These are phyloP conservation scores for Candidula unifasciata DNA, from an alignment of 2,888 invertebrate genomes.

Conservation along the genomic window DNA sequence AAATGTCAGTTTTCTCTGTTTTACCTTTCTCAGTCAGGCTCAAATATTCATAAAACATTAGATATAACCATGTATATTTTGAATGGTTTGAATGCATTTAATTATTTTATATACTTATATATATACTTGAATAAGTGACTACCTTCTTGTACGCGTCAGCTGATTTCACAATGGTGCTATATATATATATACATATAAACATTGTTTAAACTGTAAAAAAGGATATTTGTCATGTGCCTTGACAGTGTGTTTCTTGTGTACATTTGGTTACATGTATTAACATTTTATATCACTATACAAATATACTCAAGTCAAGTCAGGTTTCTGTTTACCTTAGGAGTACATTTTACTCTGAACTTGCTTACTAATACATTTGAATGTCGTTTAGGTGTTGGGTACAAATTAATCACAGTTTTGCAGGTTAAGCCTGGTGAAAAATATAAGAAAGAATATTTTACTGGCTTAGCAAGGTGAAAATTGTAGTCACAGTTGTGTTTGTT, in stretches of 20 bases:
- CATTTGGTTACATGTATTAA: conserved; percentile 8
- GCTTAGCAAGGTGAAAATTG: too few species aligned
- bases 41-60: neutral
- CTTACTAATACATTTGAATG: neutral
- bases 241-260: neutral
- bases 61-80: conserved; percentile 3
- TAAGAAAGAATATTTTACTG: too few species aligned
- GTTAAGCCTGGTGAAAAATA: too few species aligned
- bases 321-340: neutral
- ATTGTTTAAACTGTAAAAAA: neutral
- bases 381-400: neutral
- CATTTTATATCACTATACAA: conserved; percentile 8
- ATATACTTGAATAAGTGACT: conserved; percentile 12
- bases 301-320: neutral
- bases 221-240: too few species aligned
- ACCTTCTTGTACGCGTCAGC: conserved; percentile 17
- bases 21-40: conserved; percentile 1
- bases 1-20: neutral
- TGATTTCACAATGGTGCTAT: conserved; percentile 52
- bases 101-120: neutral
- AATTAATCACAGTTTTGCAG: neutral
- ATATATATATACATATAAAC: neutral
- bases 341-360: neutral
- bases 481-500: too few species aligned
- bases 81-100: conserved; percentile 5